These are phyloP conservation scores for Venusia cambrica DNA, from an alignment of 2,888 invertebrate species.

Conservation along the genomic window DNA sequence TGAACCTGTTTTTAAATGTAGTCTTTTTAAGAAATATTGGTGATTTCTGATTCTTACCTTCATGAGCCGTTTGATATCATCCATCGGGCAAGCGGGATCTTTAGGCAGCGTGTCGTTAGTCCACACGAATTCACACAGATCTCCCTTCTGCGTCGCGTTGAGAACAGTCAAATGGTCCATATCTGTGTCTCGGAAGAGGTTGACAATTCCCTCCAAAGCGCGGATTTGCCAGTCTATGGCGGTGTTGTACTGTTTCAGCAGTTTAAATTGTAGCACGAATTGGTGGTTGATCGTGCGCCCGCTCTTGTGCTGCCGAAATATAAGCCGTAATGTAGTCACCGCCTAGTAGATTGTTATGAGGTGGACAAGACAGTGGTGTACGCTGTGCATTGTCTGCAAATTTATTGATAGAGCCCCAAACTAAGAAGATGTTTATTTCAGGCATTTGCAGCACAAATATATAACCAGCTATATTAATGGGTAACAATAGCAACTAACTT, in stretches of 20 bases:
- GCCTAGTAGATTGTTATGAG: no score
- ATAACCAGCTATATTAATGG: no score
- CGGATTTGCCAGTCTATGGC: conserved; percentile 90
- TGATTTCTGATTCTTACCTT: no score
- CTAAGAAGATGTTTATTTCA: no score
- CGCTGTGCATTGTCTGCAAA: no score
- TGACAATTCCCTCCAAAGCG: conserved; percentile 80
- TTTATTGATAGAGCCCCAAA: no score
- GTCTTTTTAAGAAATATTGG: no score
- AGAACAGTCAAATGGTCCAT: conserved; percentile 86
- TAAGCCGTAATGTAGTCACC: no score
- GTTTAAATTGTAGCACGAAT: conserved; percentile 84
- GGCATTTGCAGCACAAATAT: no score
- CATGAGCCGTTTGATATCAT: conserved; percentile 85
- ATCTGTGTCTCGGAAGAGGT: conserved; percentile 82
- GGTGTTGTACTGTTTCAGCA: conserved; percentile 75
- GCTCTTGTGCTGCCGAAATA: conserved; percentile 89
- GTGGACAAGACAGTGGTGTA: no score
- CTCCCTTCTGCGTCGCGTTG: conserved; percentile 80
- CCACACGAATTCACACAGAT: conserved; percentile 87
- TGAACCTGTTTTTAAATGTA: no score
- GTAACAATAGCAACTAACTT: no score
- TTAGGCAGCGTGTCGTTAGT: conserved; percentile 92
- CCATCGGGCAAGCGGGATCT: conserved; percentile 86
- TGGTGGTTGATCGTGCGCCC: conserved; percentile 91